Conservation (phyloP, 2,113 vertebrate species). For the Lontra canadensis region DNA sequence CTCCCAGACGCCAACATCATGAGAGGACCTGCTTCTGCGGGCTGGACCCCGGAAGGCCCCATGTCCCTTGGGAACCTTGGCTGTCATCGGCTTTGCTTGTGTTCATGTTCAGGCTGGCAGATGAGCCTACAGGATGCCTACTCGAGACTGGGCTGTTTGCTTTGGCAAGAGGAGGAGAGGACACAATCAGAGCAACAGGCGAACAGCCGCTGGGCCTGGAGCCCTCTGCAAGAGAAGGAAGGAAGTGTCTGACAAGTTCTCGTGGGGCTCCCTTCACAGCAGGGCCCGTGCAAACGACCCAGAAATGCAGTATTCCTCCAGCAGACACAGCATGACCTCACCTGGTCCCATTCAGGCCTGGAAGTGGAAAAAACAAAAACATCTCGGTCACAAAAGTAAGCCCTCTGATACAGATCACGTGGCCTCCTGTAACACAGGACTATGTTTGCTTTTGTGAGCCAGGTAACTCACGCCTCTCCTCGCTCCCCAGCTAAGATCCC, state of each 20-base stretch:
- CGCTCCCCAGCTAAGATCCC: background rate
- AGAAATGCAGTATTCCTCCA: background rate
- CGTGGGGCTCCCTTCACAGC: constrained; percentile 36
- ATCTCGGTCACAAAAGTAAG: background rate
- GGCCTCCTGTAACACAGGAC: background rate
- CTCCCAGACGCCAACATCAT: constrained; percentile 83
- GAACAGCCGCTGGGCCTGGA: fast-evolving
- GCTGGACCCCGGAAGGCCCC: background rate
- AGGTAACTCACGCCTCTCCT: background rate
- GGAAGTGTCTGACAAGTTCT: fast-evolving
- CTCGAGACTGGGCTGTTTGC: fast-evolving
- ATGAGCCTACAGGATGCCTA: background rate
- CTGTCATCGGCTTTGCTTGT: background rate
- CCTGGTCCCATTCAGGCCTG: constrained; percentile 43
- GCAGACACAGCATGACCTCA: background rate
- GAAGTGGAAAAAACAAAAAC: constrained; percentile 47
- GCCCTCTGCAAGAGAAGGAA: background rate
- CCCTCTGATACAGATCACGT: background rate
- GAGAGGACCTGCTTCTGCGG: background rate
- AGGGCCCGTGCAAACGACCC: background rate
- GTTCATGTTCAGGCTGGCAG: constrained; percentile 41
- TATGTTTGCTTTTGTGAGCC: background rate
- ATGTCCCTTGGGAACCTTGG: background rate
- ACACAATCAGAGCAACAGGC: fast-evolving
- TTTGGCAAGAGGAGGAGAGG: constrained; percentile 47